These are phyloP conservation scores for Cryptus viduatorius DNA, from an alignment of 2,888 invertebrate species.

Conservation along the genomic window DNA sequence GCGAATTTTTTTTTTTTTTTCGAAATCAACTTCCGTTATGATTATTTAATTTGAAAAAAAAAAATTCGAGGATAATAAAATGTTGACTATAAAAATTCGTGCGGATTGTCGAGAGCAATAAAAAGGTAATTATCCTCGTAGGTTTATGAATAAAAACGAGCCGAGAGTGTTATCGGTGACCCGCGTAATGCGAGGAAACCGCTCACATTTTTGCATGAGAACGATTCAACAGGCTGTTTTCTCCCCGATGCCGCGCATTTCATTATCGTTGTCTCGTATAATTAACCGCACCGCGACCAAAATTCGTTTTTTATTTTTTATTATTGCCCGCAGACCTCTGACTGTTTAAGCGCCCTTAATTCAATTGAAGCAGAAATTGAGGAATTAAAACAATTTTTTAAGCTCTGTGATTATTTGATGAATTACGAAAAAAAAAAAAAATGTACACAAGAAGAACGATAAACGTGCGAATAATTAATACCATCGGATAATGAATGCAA, in stretches of 20 bases:
- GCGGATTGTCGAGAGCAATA: background rate
- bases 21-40: background rate
- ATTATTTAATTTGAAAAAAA: background rate
- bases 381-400: conserved; percentile 28
- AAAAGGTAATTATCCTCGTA: background rate
- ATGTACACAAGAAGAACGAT: background rate
- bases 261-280: conserved; percentile 20
- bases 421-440: background rate
- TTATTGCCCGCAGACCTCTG: background rate
- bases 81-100: background rate
- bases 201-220: conserved; percentile 27
- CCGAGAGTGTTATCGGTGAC: background rate
- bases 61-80: background rate
- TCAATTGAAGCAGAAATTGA: background rate
- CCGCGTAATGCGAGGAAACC: background rate
- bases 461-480: background rate
- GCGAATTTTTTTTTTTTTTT: background rate
- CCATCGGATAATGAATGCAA: background rate
- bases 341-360: background rate
- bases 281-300: conserved; percentile 46
- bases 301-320: conserved; percentile 8
- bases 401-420: conserved; percentile 10
- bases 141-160: background rate
- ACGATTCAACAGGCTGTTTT: conserved; percentile 45
- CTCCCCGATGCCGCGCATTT: background rate